Conservation (phyloP, 1,140 invertebrate genomes). For the Ips nitidus region DNA sequence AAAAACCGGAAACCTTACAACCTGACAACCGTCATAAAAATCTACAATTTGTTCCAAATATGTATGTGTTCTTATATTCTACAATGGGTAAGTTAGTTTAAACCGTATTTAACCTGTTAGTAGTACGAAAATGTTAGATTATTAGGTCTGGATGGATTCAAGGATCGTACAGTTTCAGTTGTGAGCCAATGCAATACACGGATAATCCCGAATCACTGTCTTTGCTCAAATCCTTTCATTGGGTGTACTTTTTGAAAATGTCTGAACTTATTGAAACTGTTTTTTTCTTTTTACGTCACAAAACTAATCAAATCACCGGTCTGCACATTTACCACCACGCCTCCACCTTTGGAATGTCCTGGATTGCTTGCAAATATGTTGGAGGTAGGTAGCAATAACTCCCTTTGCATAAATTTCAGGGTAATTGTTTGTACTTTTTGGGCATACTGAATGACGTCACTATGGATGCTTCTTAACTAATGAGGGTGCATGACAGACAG, state of each 20-base stretch:
- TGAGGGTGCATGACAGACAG: not conserved
- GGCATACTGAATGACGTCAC: too few species aligned
- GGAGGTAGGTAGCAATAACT: slow-evolving; percentile 55
- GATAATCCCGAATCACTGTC: slow-evolving; percentile 60
- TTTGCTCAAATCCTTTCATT: slow-evolving; percentile 55
- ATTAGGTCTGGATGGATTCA: slow-evolving; percentile 38
- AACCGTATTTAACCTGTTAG: not conserved
- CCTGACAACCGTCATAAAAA: slow-evolving; percentile 58
- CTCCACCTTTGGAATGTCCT: slow-evolving; percentile 64
- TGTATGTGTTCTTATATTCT: slow-evolving; percentile 55
- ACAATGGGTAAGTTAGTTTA: slow-evolving; percentile 47
- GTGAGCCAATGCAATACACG: slow-evolving; percentile 71
- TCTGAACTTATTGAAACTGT: slow-evolving; percentile 56
- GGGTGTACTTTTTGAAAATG: slow-evolving; percentile 55
- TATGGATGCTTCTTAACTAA: not conserved
- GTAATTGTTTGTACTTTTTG: not conserved
- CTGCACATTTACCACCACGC: slow-evolving; percentile 75
- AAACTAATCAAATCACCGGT: slow-evolving; percentile 69
- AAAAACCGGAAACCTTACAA: slow-evolving; percentile 60
- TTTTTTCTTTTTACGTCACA: slow-evolving; percentile 73
- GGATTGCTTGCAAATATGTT: slow-evolving; percentile 68
- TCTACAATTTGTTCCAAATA: slow-evolving; percentile 65
- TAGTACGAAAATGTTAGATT: slow-evolving; percentile 10
- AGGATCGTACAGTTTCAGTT: slow-evolving; percentile 58
- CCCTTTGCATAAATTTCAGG: not conserved